Evolutionary conservation across 2,888 invertebrate species (phyloP).

Genomic region (Parnassius apollo): DNA sequence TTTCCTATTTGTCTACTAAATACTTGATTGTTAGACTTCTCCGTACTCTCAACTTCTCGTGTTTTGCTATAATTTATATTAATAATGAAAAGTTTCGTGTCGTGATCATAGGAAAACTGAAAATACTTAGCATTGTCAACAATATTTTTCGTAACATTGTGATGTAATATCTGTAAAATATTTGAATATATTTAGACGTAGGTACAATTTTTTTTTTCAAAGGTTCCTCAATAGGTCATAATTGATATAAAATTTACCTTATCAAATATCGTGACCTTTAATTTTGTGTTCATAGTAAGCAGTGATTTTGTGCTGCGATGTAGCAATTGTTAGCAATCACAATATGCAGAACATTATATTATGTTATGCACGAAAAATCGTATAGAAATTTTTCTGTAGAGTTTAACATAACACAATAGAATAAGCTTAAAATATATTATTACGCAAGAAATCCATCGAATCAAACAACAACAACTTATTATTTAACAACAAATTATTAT

Average conservation of each 20-base stretch:
- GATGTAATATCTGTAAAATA: conserved; percentile 42
- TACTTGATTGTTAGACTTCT: neutral
- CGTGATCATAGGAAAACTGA: conserved; percentile 53
- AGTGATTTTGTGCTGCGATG: too few species aligned
- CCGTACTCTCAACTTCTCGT: conserved; percentile 1
- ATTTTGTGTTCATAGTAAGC: conserved; percentile 34
- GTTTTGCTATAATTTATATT: conserved; percentile 34
- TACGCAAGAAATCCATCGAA: too few species aligned
- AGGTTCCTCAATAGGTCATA: neutral
- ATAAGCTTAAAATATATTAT: too few species aligned
- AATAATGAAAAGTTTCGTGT: conserved; percentile 49
- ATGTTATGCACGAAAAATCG: too few species aligned
- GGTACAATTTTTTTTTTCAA: too few species aligned
- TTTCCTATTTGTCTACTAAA: neutral
- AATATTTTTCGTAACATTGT: conserved; percentile 34
- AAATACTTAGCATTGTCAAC: conserved; percentile 41
- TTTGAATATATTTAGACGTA: too few species aligned
- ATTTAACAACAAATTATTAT: too few species aligned
- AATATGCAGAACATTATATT: too few species aligned
- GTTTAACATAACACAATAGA: too few species aligned
- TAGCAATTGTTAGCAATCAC: too few species aligned
- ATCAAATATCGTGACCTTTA: conserved; percentile 38
- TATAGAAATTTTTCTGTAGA: too few species aligned
- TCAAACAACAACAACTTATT: too few species aligned
- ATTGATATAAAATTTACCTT: conserved; percentile 37